These are phyloP conservation scores for Conistra vaccinii DNA, from an alignment of 2,888 invertebrate genomes.

Conservation along the genomic window DNA sequence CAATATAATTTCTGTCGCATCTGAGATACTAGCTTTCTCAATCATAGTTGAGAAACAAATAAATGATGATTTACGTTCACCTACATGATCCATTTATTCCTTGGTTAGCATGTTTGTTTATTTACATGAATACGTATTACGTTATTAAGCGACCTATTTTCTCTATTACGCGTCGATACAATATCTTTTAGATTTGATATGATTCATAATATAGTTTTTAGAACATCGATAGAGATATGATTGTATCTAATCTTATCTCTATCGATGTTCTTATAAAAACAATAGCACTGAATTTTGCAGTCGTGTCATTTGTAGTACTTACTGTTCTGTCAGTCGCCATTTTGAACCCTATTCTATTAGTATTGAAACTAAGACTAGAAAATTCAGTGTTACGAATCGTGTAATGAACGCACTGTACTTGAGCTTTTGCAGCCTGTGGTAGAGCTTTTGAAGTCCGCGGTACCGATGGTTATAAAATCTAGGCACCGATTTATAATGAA, in stretches of 20 bases:
- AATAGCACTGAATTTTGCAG: too few relatives aligned
- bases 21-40: too few relatives aligned
- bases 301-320: too few relatives aligned
- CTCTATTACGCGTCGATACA: constrained; percentile 23
- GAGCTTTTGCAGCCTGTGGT: not conserved
- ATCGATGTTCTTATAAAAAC: too few relatives aligned
- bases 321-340: too few relatives aligned
- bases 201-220: constrained; percentile 36
- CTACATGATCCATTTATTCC: constrained; percentile 23
- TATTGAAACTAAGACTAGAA: too few relatives aligned
- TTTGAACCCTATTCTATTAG: too few relatives aligned
- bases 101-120: constrained; percentile 27
- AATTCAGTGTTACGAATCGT: too few relatives aligned
- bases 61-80: constrained; percentile 19
- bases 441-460: not conserved
- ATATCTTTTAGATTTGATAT: constrained; percentile 23
- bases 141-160: constrained; percentile 47
- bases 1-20: not conserved
- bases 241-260: too few relatives aligned
- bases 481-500: not conserved
- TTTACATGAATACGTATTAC: not conserved
- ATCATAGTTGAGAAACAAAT: not conserved
- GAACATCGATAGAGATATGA: constrained; percentile 37
- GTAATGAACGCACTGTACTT: not conserved
- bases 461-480: not conserved